Percentiles rank a stretch among this genome's conserved stretches.
phyloP scores from a whole-genome alignment of 2,888 invertebrate species.

The Lepidocyrtoides sp. region DNA sequence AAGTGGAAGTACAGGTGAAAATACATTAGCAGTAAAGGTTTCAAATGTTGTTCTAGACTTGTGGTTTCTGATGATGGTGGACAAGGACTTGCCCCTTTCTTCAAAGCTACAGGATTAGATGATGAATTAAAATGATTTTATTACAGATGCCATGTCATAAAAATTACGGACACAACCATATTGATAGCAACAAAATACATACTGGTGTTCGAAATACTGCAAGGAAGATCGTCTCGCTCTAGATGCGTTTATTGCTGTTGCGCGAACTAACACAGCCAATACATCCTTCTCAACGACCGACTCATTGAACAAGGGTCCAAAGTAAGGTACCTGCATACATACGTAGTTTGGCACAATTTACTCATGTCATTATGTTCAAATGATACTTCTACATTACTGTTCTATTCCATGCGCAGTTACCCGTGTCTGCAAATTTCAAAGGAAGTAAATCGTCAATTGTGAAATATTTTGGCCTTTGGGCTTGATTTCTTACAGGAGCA shows the following conservation, averaged over 20 bases:
- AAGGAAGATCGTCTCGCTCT: constrained; percentile 96
- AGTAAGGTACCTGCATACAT: constrained; percentile 94
- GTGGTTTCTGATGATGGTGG: constrained; percentile 94
- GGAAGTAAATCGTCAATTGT: constrained; percentile 45
- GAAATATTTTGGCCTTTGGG: no score
- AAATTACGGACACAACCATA: background rate
- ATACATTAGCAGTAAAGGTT: constrained; percentile 92
- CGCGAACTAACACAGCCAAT: constrained; percentile 94
- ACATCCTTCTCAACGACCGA: constrained; percentile 92
- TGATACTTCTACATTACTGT: no score
- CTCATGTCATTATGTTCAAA: no score
- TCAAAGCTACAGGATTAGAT: constrained; percentile 91
- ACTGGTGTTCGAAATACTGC: constrained; percentile 97
- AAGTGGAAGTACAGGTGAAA: constrained; percentile 90
- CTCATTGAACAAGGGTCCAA: constrained; percentile 98
- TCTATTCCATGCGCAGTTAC: no score
- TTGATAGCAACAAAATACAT: constrained; percentile 87
- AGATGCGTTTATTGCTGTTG: constrained; percentile 97
- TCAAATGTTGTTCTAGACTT: constrained; percentile 96
- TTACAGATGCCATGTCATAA: background rate
- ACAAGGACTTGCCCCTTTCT: constrained; percentile 95
- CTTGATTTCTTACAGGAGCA: no score
- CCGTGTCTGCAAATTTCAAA: constrained; percentile 90
- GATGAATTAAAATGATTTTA: no score
- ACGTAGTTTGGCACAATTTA: no score